Base-by-base conservation (phyloP, 2,113 vertebrate genomes). In the Falco punctatus region DNA sequence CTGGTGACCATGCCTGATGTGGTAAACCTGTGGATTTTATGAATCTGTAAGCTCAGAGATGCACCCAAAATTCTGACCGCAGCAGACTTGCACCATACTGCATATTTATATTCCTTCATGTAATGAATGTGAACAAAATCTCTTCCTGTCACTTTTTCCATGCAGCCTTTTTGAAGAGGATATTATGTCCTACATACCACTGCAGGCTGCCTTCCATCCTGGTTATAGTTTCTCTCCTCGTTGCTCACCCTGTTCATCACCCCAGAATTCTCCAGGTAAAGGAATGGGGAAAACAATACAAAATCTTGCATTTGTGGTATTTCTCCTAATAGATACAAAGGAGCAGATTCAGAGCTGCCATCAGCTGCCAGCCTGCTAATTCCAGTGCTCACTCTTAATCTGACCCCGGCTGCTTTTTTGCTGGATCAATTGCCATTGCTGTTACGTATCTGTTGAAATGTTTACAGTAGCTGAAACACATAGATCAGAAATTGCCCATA, bases 121-220 rank as follows among this genome's bases (percentile, higher is more conserved):
- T 44, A 49, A 62, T 51, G 44, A 66, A 71, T 33, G 23, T 67
- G 55, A 92, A 72, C 28, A 28, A 64, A 87, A 54, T 35, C 18
- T 79, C 77, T 96, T 61, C 80, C 75, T 94, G 4, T 94, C 18
- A 3, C 67, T 74, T 83, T 58, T 89, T 64, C 32, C 75, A 89
- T 62, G 20, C 97, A 99, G 99, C 97, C 98, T 99, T 85, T 99
- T 99, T 97, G 99, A 99, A 97, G 99, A 99, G 97, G 99, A 99
- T 81, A 99, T 99, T 91, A 99, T 99, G 99, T 99, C 99, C 33
- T 99, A 99, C 55, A 94, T 99, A 65, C 99, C 99, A 2, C 97
- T 99, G 90, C 99, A 99, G 87, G 97, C 98, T 88, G 97, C 98
- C 97, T 98, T 99, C 97, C 99, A 99, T 93, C 98, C 99, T 2